Evolutionary conservation across 2,797 vertebrate genomes (phyloP), one percentile per base, ranked within the genome.

Genomic region (Sebastes nivosus): DNA sequence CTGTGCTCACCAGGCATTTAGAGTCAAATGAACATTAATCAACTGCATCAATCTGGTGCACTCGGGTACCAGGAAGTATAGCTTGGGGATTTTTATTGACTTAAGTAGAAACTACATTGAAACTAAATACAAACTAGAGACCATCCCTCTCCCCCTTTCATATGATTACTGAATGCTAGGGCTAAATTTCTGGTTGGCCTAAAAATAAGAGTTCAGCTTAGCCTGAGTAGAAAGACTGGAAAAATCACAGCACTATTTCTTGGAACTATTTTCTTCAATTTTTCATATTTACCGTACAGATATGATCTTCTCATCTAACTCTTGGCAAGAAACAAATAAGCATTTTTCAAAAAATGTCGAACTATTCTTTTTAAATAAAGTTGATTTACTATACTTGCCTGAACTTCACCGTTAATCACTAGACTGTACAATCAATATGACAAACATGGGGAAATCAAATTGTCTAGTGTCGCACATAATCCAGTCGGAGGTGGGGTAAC

Each of bases 11-110:
- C 50, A 61, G 67, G 57, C 65, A 64, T 34, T 68, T 30, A 55
- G 13, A 67, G 64, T 74, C 29, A 77, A 57, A 46, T 68, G 42
- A 66, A 36, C 58, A 73, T 32, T 46, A 73, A 72, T 84, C 67
- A 74, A 36, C 57, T 36, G n/a, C 52, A 76, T 60, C 68, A 46
- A 65, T 36, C 32, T 29, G 27, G 27, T 30, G 10, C 50, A 54
- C 22, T 14, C 16, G 3, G 30, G 22, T 29, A 46, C 5, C 2
- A 32, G 25, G 5, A 74, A 30, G 63, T 50, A 50, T 11, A 27
- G 12, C n/a, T 27, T 22, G 14, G 42, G 24, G 32, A 63, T 69
- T 71, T 75, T 25, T 8, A 30, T 71, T 66, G 16, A 52, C 16
- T 60, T 42, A 25, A n/a, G 11, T 16, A 64, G 34, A 36, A 59